Evolutionary conservation across 2,888 invertebrate genomes (phyloP).

Genomic region (Luperina testacea): DNA sequence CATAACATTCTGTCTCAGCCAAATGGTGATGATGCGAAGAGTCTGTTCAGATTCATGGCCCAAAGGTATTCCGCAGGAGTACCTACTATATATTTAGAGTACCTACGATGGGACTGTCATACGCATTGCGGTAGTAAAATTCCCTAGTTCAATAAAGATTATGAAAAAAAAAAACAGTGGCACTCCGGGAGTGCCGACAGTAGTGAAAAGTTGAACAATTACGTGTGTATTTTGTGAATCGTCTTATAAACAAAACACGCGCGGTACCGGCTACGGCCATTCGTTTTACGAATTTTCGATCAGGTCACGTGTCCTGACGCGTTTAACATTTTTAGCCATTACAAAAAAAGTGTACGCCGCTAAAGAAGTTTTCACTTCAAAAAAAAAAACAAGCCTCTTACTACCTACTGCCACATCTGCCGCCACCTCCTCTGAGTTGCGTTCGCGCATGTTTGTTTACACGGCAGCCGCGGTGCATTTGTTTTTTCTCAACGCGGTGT

Average conservation of each 20-base stretch:
- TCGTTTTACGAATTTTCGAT: too few relatives aligned
- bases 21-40: neutral
- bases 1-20: neutral
- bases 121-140: neutral
- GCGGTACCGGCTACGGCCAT: too few relatives aligned
- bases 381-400: neutral
- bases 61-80: neutral
- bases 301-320: too few relatives aligned
- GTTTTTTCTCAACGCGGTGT: conserved; percentile 79
- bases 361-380: too few relatives aligned
- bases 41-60: neutral
- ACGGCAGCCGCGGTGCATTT: conserved; percentile 79
- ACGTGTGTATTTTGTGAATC: too few relatives aligned
- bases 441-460: conserved; percentile 80
- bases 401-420: conserved; percentile 67
- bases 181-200: too few relatives aligned
- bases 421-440: conserved; percentile 45
- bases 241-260: too few relatives aligned
- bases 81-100: too few relatives aligned
- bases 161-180: neutral
- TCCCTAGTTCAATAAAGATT: neutral
- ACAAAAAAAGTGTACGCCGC: too few relatives aligned
- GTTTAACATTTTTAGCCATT: too few relatives aligned
- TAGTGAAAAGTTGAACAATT: too few relatives aligned
- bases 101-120: neutral